phyloP scores from a whole-genome alignment of 2,113 vertebrate species.

The Neotoma lepida region DNA sequence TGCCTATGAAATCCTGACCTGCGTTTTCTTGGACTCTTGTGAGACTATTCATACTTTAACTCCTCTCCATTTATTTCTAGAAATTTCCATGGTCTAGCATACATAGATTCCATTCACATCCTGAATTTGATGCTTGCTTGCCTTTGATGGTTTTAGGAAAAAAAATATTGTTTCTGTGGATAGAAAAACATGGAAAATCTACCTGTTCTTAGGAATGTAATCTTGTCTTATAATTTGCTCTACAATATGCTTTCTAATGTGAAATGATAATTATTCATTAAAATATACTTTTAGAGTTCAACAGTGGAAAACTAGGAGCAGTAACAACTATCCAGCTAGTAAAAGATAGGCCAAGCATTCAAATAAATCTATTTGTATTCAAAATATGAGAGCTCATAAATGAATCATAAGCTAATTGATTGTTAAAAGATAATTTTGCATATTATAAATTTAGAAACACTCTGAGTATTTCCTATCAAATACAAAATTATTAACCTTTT shows the following conservation, averaged over 20 bases:
- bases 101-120: background rate
- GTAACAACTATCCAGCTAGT: slow-evolving; percentile 16
- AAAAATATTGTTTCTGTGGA: background rate
- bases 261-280: slow-evolving; percentile 60
- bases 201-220: background rate
- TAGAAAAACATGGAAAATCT: slow-evolving; percentile 24
- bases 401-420: slow-evolving; percentile 73
- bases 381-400: slow-evolving; percentile 62
- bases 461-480: slow-evolving; percentile 42
- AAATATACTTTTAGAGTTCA: slow-evolving; percentile 69
- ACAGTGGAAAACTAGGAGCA: slow-evolving; percentile 9
- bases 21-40: background rate
- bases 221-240: slow-evolving; percentile 38
- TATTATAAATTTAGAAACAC: slow-evolving; percentile 66
- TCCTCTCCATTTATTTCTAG: background rate
- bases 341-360: slow-evolving; percentile 45
- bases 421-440: slow-evolving; percentile 35
- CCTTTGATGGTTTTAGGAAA: background rate
- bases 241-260: slow-evolving; percentile 29
- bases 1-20: background rate
- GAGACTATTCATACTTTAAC: background rate
- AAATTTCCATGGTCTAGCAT: background rate
- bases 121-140: background rate
- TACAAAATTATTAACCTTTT: slow-evolving; percentile 69
- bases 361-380: slow-evolving; percentile 61